Conservation (phyloP, 2,113 vertebrate species). For the Proteles cristata region DNA sequence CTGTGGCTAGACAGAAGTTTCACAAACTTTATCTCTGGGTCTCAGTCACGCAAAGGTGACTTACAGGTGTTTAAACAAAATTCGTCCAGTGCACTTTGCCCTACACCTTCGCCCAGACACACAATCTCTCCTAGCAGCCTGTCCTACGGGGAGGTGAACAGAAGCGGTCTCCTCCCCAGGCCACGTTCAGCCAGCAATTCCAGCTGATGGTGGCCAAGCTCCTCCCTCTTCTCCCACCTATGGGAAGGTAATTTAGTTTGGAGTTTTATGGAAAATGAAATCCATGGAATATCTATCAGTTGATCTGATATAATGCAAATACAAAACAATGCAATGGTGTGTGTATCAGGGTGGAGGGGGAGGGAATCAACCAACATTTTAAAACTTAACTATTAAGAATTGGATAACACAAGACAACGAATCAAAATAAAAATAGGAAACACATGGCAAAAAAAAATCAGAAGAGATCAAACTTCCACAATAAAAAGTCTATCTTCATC, state of each 20-base stretch:
- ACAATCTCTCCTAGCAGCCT: background rate
- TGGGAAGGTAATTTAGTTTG: background rate
- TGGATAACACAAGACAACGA: background rate
- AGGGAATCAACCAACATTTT: background rate
- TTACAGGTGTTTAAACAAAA: background rate
- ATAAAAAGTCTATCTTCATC: background rate
- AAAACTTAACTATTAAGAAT: slow-evolving; percentile 4
- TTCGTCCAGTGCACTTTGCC: background rate
- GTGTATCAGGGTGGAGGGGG: background rate
- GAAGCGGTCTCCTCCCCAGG: background rate
- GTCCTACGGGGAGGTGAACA: background rate
- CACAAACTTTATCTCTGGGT: slow-evolving; percentile 6
- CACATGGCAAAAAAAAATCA: background rate
- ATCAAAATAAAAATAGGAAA: background rate
- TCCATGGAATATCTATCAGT: background rate
- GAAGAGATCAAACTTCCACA: background rate
- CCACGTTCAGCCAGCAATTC: background rate
- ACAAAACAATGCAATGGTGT: background rate
- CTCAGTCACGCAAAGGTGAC: slow-evolving; percentile 14
- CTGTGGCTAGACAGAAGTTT: background rate
- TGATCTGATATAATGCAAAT: background rate
- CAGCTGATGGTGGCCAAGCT: background rate
- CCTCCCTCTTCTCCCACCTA: background rate
- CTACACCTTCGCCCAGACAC: background rate
- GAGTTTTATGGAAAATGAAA: background rate